phyloP scores from a whole-genome alignment of 2,888 invertebrate genomes.

The Fragum whitleyi region DNA sequence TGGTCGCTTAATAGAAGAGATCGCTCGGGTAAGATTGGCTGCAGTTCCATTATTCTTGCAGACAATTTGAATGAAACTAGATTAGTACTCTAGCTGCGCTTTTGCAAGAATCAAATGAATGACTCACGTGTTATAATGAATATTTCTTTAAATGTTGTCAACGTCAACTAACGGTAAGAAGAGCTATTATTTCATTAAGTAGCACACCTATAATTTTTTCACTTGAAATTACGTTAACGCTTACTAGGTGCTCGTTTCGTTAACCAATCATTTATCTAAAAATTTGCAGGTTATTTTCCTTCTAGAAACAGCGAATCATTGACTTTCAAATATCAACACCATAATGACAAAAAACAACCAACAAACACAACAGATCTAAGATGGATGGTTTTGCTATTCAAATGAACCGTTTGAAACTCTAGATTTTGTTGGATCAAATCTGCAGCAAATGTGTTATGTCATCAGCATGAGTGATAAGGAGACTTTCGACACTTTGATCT shows the following conservation, averaged over 20 bases:
- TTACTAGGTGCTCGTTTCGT: neutral
- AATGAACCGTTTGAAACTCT: constrained; percentile 10
- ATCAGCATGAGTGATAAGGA: constrained; percentile 5
- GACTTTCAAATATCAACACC: neutral
- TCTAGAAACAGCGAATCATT: neutral
- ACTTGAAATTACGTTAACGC: neutral
- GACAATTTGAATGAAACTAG: no score
- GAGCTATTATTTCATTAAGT: no score
- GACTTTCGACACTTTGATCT: constrained; percentile 6
- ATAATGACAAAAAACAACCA: neutral
- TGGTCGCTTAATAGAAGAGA: no score
- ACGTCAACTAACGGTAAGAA: no score
- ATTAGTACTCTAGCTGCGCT: no score
- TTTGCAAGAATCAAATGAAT: no score
- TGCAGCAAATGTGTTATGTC: constrained; percentile 15
- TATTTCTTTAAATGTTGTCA: no score
- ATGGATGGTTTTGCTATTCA: constrained; percentile 1
- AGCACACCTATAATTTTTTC: neutral
- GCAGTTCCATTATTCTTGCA: no score
- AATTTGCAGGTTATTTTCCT: neutral
- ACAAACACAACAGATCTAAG: neutral
- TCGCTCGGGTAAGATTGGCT: no score
- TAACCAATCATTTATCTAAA: neutral
- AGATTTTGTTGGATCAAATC: neutral
- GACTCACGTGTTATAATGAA: no score